Evolutionary conservation across 2,797 vertebrate genomes (phyloP), one percentile per base, ranked within the genome.

Genomic region (Steatocranus sp.): DNA sequence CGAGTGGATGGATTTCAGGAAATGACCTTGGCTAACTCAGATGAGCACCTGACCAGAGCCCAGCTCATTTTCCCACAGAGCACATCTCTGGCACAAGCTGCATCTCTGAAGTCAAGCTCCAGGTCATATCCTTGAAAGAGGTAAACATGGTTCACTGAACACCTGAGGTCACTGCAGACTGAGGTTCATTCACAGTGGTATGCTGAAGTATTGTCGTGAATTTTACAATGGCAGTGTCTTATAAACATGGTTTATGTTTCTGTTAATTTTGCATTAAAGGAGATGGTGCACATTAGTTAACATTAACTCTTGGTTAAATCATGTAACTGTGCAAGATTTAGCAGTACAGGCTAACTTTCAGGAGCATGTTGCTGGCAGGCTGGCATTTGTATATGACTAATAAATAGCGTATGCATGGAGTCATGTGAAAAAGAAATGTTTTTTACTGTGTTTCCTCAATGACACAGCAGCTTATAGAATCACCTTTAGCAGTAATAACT

Each of bases 1-100:
- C 38, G n/a, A 48, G 51, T n/a, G 90, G 95, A 93, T 94, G 82
- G 89, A 93, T 95, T 95, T 95, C 95, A 95, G 92, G 95, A 96
- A 95, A 89, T 93, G 91, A 95, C 95, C 95, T 96, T 96, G 96
- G 84, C 78, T 78, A 86, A 88, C 83, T 89, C 84, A 86, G 90
- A 88, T 23, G 5, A 86, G 79, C 90, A 91, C 88, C 88, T 92
- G 93, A 90, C 78, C 83, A 74, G 79, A 84, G 83, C 27, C 23
- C 70, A 2, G 89, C 88, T 93, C 87, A 15, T 87, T 91, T 94
- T 95, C 89, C 88, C 89, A 91, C 83, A 88, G 75, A 86, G 91
- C 76, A 38, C 84, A 79, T 92, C 83, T 83, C 89, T 93, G 94
- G 91, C 91, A 90, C 92, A 89, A 86, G 83, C 58, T 18, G 11